Percentiles rank a stretch among this genome's conserved stretches.
phyloP scores from a whole-genome alignment of 2,888 invertebrate genomes.

The Oasisia sp. region DNA sequence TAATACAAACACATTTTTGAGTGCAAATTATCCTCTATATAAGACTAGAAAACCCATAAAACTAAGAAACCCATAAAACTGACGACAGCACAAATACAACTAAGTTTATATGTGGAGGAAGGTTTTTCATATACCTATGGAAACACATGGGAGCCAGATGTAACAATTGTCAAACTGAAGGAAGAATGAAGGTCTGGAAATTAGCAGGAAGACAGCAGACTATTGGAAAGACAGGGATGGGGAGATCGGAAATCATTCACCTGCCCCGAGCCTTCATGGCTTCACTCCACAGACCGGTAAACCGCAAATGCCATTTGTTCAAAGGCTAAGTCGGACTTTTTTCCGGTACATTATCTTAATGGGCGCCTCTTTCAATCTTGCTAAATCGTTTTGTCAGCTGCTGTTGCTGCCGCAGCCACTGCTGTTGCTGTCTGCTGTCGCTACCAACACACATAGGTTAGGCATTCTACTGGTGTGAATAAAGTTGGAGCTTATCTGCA shows the following conservation, averaged over 20 bases:
- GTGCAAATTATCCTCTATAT: not conserved
- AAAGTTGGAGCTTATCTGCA: not conserved
- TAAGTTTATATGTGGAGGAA: not conserved
- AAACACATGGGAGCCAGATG: not conserved
- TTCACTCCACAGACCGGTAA: too few species aligned
- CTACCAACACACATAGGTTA: not conserved
- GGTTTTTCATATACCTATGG: not conserved
- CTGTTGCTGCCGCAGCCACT: not conserved
- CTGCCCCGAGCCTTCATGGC: not conserved
- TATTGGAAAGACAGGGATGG: not conserved
- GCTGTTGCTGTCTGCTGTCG: not conserved
- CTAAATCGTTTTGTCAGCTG: conserved; percentile 13
- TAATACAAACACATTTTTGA: not conserved
- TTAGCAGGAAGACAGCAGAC: not conserved
- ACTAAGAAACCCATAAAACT: not conserved
- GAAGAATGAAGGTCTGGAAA: not conserved
- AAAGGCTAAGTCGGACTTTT: not conserved
- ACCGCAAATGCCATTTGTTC: not conserved
- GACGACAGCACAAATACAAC: not conserved
- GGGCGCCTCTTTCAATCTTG: conserved; percentile 12
- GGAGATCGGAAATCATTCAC: not conserved
- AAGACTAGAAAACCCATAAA: too few species aligned
- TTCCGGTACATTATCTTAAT: not conserved
- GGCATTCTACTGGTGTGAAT: not conserved
- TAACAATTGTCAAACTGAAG: not conserved